Evolutionary conservation across 2,797 vertebrate species (phyloP).

Genomic region (Poecilia picta): DNA sequence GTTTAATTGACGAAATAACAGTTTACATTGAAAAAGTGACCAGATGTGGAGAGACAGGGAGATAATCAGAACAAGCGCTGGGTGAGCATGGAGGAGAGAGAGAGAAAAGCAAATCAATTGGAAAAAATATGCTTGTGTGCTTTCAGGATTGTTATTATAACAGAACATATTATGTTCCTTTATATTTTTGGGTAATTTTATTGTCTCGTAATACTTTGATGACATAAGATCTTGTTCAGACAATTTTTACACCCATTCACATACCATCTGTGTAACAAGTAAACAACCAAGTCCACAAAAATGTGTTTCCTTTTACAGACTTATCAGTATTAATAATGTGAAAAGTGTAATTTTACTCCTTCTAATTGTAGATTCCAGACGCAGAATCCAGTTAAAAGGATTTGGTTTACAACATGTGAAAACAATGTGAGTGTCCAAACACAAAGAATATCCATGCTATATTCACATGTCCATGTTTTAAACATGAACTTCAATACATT

Average conservation of each 20-base stretch:
- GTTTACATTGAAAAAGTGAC: constrained; percentile 62
- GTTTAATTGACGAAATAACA: constrained; percentile 73
- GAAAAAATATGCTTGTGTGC: constrained; percentile 18
- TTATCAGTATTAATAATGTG: neutral
- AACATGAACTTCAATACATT: neutral
- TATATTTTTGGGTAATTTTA: neutral
- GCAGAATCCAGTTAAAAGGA: neutral
- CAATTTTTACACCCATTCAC: neutral
- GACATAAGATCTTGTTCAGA: neutral
- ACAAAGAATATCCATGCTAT: too few relatives aligned
- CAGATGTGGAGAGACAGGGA: constrained; percentile 68
- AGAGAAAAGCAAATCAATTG: constrained; percentile 27
- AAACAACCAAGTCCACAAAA: neutral
- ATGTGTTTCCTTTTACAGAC: neutral
- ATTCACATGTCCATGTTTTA: neutral
- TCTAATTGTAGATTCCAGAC: neutral
- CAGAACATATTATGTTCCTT: neutral
- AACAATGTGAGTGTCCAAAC: neutral
- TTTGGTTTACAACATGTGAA: neutral
- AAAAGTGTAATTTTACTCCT: neutral
- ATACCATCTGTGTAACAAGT: constrained; percentile 13
- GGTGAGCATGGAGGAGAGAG: constrained; percentile 17
- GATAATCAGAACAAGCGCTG: constrained; percentile 56
- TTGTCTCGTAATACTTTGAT: neutral
- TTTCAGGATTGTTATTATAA: constrained; percentile 17